Conservation (phyloP, 1,140 invertebrate species). For the Hyles euphorbiae region DNA sequence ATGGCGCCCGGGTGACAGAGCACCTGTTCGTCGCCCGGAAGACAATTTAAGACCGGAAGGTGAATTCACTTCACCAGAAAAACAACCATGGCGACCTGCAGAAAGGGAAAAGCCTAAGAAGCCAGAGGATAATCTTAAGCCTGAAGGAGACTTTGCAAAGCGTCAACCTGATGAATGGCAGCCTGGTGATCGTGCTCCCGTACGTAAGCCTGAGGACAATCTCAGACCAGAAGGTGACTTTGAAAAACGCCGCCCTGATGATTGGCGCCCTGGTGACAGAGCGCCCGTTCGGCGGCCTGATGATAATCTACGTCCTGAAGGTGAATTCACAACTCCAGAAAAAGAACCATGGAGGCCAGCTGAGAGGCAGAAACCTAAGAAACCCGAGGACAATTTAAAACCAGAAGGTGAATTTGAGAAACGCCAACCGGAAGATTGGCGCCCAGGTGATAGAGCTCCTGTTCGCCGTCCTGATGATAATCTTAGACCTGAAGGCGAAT, state of each 20-base stretch:
- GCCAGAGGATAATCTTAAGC: conserved; percentile 47
- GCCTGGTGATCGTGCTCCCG: conserved; percentile 70
- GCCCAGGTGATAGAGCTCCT: conserved; percentile 75
- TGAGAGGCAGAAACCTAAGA: conserved; percentile 58
- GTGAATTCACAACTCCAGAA: conserved; percentile 60
- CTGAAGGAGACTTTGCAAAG: conserved; percentile 73
- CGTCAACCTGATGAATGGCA: conserved; percentile 66
- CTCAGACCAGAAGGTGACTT: conserved; percentile 66
- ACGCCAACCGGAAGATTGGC: conserved; percentile 52
- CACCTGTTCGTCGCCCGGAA: conserved; percentile 72
- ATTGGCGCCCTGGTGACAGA: conserved; percentile 75
- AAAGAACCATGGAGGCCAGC: conserved; percentile 59
- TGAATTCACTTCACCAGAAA: conserved; percentile 73
- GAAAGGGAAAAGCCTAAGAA: conserved; percentile 63
- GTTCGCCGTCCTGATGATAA: conserved; percentile 76
- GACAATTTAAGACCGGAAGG: conserved; percentile 79
- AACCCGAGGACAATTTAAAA: conserved; percentile 39
- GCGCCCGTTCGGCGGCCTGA: conserved; percentile 74
- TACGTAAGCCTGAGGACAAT: conserved; percentile 48
- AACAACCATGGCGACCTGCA: conserved; percentile 59
- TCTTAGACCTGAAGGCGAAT: conserved; percentile 76
- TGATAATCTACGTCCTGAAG: conserved; percentile 70
- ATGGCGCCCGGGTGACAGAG: conserved; percentile 78
- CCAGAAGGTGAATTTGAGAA: conserved; percentile 70
- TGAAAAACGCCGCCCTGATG: conserved; percentile 41